phyloP scores from a whole-genome alignment of 53 echinoderm and acorn worm species.

The Luidia sarsii region DNA sequence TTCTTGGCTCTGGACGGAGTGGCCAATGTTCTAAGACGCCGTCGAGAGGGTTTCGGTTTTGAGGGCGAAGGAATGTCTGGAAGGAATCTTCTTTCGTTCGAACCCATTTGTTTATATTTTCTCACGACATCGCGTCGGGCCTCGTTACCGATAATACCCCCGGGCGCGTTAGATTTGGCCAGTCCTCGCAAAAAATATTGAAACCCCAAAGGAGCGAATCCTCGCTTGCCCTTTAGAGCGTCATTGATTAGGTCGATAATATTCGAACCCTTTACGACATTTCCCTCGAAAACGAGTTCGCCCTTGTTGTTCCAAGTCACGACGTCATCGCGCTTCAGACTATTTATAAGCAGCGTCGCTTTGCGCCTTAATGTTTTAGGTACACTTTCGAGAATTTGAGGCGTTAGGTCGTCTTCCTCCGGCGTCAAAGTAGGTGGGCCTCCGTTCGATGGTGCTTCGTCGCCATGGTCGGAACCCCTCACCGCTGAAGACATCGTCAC shows the following conservation, averaged over 20 bases:
- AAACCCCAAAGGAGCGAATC: conserved; percentile 37
- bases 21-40: not conserved
- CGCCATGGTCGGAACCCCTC: not conserved
- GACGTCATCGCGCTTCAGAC: not conserved
- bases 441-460: not conserved
- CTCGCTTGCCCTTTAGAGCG: conserved; percentile 11
- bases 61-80: too few species aligned
- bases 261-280: conserved; percentile 35
- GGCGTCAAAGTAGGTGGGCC: too few species aligned
- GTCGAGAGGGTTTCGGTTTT: not conserved
- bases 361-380: conserved; percentile 18
- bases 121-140: conserved; percentile 2
- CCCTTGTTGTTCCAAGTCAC: conserved; percentile 32
- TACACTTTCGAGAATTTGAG: conserved; percentile 29
- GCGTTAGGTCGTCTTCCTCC: not conserved
- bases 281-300: conserved; percentile 22
- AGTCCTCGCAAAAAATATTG: conserved; percentile 43
- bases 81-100: too few species aligned
- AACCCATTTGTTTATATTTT: not conserved
- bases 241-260: conserved; percentile 43
- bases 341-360: conserved; percentile 7
- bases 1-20: not conserved
- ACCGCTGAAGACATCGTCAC: not conserved
- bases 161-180: conserved; percentile 39
- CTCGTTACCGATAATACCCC: conserved; percentile 14